These are phyloP conservation scores for Drosophila nr. perissopoda DNA, from an alignment of 2,888 invertebrate species.

Conservation along the genomic window DNA sequence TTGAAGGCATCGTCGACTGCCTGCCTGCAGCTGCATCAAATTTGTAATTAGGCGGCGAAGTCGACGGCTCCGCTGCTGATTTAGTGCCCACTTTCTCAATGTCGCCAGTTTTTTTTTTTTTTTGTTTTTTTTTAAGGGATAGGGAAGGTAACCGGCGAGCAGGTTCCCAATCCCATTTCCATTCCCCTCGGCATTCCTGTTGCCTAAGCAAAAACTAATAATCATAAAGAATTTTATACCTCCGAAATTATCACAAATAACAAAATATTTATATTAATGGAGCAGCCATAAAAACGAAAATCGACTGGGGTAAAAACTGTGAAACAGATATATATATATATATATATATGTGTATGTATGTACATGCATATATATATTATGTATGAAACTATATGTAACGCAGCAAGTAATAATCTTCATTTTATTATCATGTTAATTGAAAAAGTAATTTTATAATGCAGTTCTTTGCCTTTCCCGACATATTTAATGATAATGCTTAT, in stretches of 20 bases:
- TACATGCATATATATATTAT: not conserved
- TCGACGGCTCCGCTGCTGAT: slow-evolving; percentile 50
- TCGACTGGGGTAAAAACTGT: not conserved
- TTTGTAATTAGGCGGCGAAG: slow-evolving; percentile 63
- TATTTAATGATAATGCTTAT: fast-evolving
- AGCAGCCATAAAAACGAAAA: slow-evolving; percentile 37
- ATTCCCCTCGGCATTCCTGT: slow-evolving; percentile 12
- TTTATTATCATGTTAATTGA: not conserved
- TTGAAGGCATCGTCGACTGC: slow-evolving; percentile 57
- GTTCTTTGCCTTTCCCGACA: too few species aligned
- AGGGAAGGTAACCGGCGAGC: slow-evolving; percentile 4
- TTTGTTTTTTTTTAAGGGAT: not conserved
- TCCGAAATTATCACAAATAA: slow-evolving; percentile 66
- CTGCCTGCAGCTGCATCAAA: slow-evolving; percentile 68
- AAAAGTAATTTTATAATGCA: not conserved
- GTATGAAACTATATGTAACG: not conserved
- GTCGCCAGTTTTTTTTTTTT: slow-evolving; percentile 34
- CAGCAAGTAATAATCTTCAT: not conserved
- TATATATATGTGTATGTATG: not conserved
- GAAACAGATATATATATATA: not conserved
- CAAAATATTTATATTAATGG: slow-evolving; percentile 61
- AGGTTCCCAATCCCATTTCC: slow-evolving; percentile 29
- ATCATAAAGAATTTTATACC: slow-evolving; percentile 67
- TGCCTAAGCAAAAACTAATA: slow-evolving; percentile 62
- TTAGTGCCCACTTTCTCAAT: slow-evolving; percentile 66